A percentile compares a stretch with the other conserved stretches of the same genome.
phyloP scores from a whole-genome alignment of 2,113 vertebrate genomes.

The Falco punctatus region DNA sequence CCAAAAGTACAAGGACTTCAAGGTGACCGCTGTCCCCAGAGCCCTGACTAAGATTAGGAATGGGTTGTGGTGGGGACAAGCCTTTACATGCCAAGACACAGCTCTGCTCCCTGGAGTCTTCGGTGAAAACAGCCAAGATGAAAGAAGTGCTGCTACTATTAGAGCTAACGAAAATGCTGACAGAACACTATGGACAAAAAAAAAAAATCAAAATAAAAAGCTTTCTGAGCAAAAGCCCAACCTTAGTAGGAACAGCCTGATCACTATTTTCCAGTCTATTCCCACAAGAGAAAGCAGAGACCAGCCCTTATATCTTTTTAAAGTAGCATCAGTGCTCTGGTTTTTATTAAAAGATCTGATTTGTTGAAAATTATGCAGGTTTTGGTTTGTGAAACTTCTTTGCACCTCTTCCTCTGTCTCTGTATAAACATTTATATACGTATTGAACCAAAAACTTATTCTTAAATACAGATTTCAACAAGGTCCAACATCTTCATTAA shows the following conservation, averaged over 20 bases:
- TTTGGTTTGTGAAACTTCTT: background rate
- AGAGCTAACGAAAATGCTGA: background rate
- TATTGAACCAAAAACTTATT: background rate
- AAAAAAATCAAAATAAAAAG: background rate
- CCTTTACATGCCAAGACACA: background rate
- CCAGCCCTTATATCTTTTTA: background rate
- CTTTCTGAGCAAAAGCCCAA: background rate
- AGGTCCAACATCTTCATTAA: background rate
- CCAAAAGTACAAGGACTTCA: background rate
- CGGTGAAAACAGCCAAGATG: background rate
- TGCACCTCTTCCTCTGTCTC: background rate
- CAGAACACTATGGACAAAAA: background rate
- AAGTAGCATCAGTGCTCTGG: slow-evolving; percentile 19
- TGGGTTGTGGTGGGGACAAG: background rate
- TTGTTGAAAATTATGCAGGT: slow-evolving; percentile 3
- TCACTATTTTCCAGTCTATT: background rate
- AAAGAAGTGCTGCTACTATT: background rate
- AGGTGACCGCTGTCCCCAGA: rapidly evolving
- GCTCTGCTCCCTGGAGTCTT: background rate
- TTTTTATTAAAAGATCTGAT: slow-evolving; percentile 16
- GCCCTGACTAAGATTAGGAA: background rate
- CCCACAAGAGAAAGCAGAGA: background rate
- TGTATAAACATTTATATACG: background rate
- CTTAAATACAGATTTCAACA: background rate
- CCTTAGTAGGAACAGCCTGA: background rate